A percentile compares a stretch with the other conserved stretches of the same genome.
These are phyloP conservation scores for Cirrhinus molitorella DNA, from an alignment of 2,797 vertebrate genomes.

Conservation along the genomic window DNA sequence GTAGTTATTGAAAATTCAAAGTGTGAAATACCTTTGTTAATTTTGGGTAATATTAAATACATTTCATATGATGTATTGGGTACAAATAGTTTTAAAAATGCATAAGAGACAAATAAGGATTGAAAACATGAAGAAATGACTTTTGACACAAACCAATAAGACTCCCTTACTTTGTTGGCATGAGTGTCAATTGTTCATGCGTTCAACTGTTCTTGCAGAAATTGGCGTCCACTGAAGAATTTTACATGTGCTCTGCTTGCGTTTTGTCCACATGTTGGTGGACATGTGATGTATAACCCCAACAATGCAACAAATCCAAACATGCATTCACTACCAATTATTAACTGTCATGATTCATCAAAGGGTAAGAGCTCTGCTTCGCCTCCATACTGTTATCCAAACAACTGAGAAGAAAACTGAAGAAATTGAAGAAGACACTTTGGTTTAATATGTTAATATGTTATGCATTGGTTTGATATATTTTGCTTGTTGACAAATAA, in stretches of 20 bases:
- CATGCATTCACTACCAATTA: neutral
- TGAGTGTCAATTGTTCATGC: neutral
- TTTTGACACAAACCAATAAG: neutral
- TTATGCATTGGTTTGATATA: no score
- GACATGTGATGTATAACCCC: neutral
- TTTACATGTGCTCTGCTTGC: neutral
- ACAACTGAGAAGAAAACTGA: no score
- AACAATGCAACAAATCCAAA: neutral
- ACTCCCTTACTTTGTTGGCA: neutral
- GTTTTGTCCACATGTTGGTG: neutral
- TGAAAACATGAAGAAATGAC: neutral
- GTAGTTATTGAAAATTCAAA: no score
- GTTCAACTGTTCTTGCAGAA: neutral
- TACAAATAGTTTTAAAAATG: neutral
- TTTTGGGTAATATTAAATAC: neutral
- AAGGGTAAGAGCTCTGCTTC: no score
- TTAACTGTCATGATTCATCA: neutral
- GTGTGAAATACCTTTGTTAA: neutral
- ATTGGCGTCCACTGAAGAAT: neutral
- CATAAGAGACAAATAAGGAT: neutral
- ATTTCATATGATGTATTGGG: neutral
- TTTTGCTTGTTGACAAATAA: neutral
- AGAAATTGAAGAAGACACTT: neutral
- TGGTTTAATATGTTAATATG: neutral
- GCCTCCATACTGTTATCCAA: no score